Evolutionary conservation across 92 coral and sea anemone genomes (phyloP).

Genomic region (Pocillopora meandrina): DNA sequence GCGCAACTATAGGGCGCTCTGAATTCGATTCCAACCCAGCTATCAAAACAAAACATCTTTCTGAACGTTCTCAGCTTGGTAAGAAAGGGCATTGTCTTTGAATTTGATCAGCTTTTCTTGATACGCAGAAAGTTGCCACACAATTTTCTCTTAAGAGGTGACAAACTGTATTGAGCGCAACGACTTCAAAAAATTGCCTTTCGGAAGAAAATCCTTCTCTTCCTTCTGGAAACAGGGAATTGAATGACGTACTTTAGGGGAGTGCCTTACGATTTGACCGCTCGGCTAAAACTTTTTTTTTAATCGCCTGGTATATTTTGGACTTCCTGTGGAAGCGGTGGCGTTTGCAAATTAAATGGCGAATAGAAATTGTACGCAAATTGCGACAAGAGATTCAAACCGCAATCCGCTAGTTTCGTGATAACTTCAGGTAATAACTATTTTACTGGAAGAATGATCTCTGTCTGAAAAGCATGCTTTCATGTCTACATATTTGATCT

Average conservation of each 20-base stretch:
- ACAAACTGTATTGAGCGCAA: not conserved
- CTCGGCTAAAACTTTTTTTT: not conserved
- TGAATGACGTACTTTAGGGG: constrained; percentile 14
- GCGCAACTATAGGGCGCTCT: no score
- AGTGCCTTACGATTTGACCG: constrained; percentile 1
- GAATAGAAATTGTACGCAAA: not conserved
- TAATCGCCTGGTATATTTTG: no score
- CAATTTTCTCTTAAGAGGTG: not conserved
- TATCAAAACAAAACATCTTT: no score
- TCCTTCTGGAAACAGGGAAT: constrained; percentile 5
- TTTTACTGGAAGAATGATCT: no score
- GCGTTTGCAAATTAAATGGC: not conserved
- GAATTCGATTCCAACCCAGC: no score
- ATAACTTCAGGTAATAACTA: not conserved
- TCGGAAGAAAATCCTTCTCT: constrained; percentile 15
- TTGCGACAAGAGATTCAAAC: not conserved
- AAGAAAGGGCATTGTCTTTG: no score
- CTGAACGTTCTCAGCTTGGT: no score
- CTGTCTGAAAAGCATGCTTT: no score
- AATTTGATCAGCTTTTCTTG: no score
- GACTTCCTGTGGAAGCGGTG: not conserved
- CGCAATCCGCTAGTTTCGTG: not conserved
- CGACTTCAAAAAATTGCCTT: not conserved
- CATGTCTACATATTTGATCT: no score
- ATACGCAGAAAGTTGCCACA: no score